These are phyloP conservation scores for Recurvirostra avosetta DNA, from an alignment of 2,113 vertebrate species.

Conservation along the genomic window DNA sequence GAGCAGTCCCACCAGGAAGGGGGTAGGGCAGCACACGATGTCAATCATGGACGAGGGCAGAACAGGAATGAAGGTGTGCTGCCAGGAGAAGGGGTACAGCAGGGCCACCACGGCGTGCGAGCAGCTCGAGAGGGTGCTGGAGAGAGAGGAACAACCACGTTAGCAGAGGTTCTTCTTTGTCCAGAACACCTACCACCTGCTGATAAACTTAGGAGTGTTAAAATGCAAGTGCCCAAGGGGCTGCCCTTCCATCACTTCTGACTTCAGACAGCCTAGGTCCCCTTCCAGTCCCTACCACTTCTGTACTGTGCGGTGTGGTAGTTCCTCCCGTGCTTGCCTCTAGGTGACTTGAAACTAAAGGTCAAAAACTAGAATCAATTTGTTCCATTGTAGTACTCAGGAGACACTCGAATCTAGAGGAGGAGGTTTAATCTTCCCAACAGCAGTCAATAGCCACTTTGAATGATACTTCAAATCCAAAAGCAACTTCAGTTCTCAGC, in stretches of 20 bases:
- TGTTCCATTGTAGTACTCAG: not conserved
- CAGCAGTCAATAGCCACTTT: not conserved
- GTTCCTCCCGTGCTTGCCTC: not conserved
- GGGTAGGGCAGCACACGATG: conserved; percentile 97
- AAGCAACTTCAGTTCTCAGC: not conserved
- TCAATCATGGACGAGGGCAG: conserved; percentile 97
- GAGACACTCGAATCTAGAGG: not conserved
- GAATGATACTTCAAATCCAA: not conserved
- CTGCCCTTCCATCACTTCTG: not conserved
- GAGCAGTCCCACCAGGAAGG: conserved; percentile 95
- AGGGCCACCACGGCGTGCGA: conserved; percentile 95
- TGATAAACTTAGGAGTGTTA: not conserved
- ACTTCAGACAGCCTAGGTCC: not conserved
- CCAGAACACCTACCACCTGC: not conserved
- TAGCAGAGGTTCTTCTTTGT: not conserved
- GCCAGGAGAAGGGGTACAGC: conserved; percentile 99
- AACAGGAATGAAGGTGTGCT: conserved; percentile 99
- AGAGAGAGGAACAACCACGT: conserved; percentile 13
- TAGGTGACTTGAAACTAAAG: not conserved
- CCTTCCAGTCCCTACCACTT: not conserved
- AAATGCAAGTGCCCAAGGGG: not conserved
- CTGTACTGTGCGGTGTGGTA: not conserved
- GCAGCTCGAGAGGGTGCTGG: conserved; percentile 95
- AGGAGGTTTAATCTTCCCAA: not conserved
- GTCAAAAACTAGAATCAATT: not conserved